Conservation (phyloP, 2,888 invertebrate species). For the Eueremaeus valkanovi region DNA sequence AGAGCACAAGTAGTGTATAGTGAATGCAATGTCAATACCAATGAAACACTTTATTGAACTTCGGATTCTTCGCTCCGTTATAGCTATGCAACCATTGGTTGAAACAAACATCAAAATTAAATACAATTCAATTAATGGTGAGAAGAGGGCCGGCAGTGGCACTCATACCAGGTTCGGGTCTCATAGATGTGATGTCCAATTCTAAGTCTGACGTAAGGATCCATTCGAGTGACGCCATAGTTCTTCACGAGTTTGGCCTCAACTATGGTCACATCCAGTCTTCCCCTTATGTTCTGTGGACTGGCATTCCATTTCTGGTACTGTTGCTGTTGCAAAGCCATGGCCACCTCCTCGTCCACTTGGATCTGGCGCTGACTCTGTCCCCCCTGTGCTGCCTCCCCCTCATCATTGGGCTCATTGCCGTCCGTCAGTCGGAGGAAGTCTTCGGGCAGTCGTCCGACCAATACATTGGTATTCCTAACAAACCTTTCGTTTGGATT, state of each 20-base stretch:
- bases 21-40: constrained; percentile 60
- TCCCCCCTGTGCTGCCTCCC: not conserved
- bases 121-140: not conserved
- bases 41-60: constrained; percentile 92
- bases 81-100: constrained; percentile 63
- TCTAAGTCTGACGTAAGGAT: constrained; percentile 86
- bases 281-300: constrained; percentile 37
- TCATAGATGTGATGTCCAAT: constrained; percentile 93
- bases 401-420: not conserved
- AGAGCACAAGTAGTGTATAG: no score
- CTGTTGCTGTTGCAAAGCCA: constrained; percentile 53
- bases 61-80: constrained; percentile 89
- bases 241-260: constrained; percentile 86
- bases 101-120: not conserved
- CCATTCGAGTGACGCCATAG: constrained; percentile 92
- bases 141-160: not conserved
- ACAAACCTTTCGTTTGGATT: constrained; percentile 22
- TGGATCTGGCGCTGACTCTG: constrained; percentile 62
- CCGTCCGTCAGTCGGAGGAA: constrained; percentile 59
- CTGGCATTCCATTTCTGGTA: constrained; percentile 15
- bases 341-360: constrained; percentile 68
- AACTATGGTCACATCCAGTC: constrained; percentile 44
- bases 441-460: constrained; percentile 73
- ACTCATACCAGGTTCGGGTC: constrained; percentile 53
- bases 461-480: constrained; percentile 58